phyloP scores from a whole-genome alignment of 2,797 vertebrate genomes.

The Paguma larvata region DNA sequence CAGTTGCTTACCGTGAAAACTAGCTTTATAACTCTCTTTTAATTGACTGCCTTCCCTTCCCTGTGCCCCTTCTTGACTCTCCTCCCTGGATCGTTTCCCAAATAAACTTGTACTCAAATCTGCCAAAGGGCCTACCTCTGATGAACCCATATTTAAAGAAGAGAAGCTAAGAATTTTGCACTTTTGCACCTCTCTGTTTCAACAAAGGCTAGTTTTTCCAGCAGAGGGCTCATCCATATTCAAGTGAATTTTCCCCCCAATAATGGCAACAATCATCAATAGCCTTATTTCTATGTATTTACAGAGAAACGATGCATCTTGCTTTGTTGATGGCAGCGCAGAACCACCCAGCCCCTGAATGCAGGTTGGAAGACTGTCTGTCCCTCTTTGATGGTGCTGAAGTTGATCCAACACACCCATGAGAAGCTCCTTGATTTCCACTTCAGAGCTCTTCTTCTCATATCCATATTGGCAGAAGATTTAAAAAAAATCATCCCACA shows the following conservation, averaged over 20 bases:
- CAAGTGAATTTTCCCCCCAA: background rate
- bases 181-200: background rate
- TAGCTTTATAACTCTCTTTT: background rate
- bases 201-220: conserved; percentile 13
- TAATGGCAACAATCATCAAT: background rate
- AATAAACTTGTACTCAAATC: conserved; percentile 21
- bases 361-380: background rate
- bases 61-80: conserved; percentile 7
- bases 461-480: conserved; percentile 64
- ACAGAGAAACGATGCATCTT: background rate
- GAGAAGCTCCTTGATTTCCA: conserved; percentile 62
- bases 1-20: background rate
- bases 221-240: conserved; percentile 8
- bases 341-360: background rate
- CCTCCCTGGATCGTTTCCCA: background rate
- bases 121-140: background rate
- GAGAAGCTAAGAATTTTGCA: background rate
- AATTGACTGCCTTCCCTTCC: background rate
- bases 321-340: background rate
- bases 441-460: conserved; percentile 64
- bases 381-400: conserved; percentile 19
- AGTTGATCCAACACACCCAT: conserved; percentile 55
- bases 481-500: conserved; percentile 67
- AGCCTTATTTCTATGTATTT: background rate
- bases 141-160: background rate